Evolutionary conservation across 2,113 vertebrate species (phyloP).

Genomic region (Harpagus bidentatus): DNA sequence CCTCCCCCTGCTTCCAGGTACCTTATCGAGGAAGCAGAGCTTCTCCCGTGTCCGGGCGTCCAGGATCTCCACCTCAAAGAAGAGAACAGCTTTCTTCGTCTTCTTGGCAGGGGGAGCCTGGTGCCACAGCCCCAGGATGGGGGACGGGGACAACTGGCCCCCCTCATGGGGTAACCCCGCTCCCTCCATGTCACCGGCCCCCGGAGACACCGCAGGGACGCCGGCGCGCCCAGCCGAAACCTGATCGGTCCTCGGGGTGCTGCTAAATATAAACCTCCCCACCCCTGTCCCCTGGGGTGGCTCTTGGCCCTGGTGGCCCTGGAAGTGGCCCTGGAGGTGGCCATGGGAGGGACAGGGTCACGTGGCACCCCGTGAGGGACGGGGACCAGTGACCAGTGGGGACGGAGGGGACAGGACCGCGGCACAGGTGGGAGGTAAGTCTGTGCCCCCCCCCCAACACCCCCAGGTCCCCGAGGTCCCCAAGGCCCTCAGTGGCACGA

Average conservation of each 20-base stretch:
- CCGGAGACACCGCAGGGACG: background rate
- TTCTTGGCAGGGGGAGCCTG: conserved; percentile 69
- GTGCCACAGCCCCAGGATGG: background rate
- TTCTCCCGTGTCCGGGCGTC: conserved; percentile 92
- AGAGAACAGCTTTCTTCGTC: conserved; percentile 88
- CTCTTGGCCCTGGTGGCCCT: background rate
- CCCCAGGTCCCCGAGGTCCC: no score
- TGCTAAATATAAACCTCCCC: background rate
- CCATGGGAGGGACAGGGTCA: background rate
- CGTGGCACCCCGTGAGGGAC: background rate
- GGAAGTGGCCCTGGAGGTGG: background rate
- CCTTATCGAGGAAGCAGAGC: conserved; percentile 97
- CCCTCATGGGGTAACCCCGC: background rate
- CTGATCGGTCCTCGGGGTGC: background rate
- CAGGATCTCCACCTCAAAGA: conserved; percentile 98
- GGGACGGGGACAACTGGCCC: background rate
- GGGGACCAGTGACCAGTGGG: fast-evolving
- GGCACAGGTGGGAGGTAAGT: background rate
- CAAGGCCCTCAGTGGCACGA: background rate
- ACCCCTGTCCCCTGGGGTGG: background rate
- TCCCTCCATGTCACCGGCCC: background rate
- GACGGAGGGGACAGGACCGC: background rate
- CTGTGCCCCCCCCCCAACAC: background rate
- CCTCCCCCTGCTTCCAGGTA: background rate
- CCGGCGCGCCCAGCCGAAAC: background rate